Conservation (phyloP, 1,140 invertebrate genomes). For the Neotoxoptera formosana region DNA sequence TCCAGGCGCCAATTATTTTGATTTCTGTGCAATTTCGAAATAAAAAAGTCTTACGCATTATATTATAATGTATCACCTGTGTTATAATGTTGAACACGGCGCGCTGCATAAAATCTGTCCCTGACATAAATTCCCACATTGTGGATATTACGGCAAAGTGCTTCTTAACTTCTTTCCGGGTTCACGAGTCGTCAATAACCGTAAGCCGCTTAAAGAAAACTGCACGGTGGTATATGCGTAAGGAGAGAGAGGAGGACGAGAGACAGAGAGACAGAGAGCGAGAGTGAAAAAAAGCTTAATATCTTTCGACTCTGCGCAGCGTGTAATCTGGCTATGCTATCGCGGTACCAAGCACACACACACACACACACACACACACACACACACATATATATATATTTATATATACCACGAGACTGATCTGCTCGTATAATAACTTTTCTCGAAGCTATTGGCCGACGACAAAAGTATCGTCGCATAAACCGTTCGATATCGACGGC, state of each 20-base stretch:
- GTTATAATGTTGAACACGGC: background rate
- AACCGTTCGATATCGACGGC: background rate
- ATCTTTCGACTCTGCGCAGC: background rate
- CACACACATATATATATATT: background rate
- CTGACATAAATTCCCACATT: background rate
- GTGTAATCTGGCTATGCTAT: slow-evolving; percentile 16
- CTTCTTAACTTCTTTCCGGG: slow-evolving; percentile 4
- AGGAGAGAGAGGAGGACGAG: too few species aligned
- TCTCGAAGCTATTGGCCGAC: background rate
- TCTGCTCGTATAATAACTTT: background rate
- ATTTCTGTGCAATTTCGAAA: background rate
- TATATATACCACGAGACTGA: background rate
- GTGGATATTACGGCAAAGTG: background rate
- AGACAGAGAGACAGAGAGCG: too few species aligned
- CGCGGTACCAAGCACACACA: background rate
- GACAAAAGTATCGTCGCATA: background rate
- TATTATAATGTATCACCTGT: background rate
- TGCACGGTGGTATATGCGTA: background rate
- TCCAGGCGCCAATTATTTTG: background rate
- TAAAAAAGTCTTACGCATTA: background rate
- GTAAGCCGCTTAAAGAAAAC: background rate
- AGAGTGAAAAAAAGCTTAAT: background rate
- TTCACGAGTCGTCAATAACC: slow-evolving; percentile 15
- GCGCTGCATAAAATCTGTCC: background rate
- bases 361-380: background rate